These are phyloP conservation scores for Zaprionus lachaisei DNA, from an alignment of 1,140 invertebrate genomes.

Conservation along the genomic window DNA sequence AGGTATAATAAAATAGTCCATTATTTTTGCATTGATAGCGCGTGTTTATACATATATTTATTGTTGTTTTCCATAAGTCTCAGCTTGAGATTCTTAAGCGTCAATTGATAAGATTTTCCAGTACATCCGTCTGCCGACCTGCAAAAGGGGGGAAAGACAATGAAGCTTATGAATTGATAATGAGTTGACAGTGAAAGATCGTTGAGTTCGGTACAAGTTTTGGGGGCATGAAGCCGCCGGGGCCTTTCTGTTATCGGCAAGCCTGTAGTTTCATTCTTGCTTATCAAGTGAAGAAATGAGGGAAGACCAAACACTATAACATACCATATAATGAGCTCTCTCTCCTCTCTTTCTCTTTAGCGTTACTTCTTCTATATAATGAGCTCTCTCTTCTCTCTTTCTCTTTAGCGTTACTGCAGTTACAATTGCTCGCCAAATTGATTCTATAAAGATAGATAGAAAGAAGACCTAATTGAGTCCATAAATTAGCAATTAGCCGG, in stretches of 20 bases:
- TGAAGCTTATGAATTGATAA: conserved; percentile 8
- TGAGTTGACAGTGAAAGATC: conserved; percentile 30
- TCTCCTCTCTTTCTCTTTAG: not conserved
- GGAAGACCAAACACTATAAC: not conserved
- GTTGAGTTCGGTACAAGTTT: conserved; percentile 12
- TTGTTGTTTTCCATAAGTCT: conserved; percentile 2
- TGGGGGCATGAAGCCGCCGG: conserved; percentile 17
- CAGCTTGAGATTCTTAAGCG: not conserved
- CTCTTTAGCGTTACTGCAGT: not conserved
- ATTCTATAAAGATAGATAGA: not conserved
- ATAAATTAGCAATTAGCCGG: conserved; percentile 38
- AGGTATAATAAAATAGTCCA: not conserved
- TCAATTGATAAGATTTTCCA: conserved; percentile 1
- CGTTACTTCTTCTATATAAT: not conserved
- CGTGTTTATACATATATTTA: not conserved
- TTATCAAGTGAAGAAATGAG: not conserved
- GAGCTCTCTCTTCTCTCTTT: not conserved
- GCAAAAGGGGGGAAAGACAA: no score
- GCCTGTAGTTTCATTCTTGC: not conserved
- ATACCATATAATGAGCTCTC: not conserved
- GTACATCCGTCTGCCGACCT: not conserved
- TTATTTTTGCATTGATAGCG: not conserved
- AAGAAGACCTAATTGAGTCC: conserved; percentile 13
- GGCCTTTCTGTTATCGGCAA: conserved; percentile 13
- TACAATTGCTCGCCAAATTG: conserved; percentile 3